A percentile compares a stretch with the other conserved stretches of the same genome.
Conservation (phyloP, 2,888 invertebrate genomes). For the Aquatica leii region DNA sequence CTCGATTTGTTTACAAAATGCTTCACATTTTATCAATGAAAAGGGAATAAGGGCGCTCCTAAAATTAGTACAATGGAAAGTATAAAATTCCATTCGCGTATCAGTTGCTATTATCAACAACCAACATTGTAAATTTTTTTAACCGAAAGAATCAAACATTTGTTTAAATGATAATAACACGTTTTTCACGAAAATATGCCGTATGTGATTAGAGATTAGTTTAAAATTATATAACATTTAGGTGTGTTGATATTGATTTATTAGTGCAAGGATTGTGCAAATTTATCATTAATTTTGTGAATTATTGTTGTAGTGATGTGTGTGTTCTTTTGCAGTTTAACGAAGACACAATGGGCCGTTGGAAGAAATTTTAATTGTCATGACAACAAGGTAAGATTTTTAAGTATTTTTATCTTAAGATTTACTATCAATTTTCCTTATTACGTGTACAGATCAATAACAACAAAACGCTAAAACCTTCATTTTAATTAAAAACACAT, state of each 20-base stretch:
- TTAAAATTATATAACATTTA: constrained; percentile 20
- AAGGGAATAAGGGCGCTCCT: constrained; percentile 24
- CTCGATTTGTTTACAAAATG: constrained; percentile 28
- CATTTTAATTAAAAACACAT: too few species aligned
- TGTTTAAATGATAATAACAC: constrained; percentile 33
- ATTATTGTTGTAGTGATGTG: constrained; percentile 12
- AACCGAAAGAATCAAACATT: constrained; percentile 32
- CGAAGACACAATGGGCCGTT: constrained; percentile 36
- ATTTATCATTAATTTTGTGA: constrained; percentile 9
- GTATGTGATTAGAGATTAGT: constrained; percentile 28
- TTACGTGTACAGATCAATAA: too few species aligned
- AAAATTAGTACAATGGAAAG: constrained; percentile 19
- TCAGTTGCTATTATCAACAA: constrained; percentile 18
- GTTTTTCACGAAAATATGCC: constrained; percentile 25
- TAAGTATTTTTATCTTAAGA: constrained; percentile 17
- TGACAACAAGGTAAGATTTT: constrained; percentile 54
- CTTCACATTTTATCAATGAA: constrained; percentile 31
- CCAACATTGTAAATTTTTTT: constrained; percentile 24
- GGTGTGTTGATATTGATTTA: constrained; percentile 27
- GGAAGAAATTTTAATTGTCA: constrained; percentile 48
- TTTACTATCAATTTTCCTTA: too few species aligned
- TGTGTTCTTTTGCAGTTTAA: constrained; percentile 46
- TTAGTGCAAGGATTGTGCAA: background rate
- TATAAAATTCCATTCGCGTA: constrained; percentile 17
- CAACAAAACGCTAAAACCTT: too few species aligned